Base-by-base conservation (phyloP, 2,888 invertebrate genomes). In the Scaptodrosophila latifasciaeformis region DNA sequence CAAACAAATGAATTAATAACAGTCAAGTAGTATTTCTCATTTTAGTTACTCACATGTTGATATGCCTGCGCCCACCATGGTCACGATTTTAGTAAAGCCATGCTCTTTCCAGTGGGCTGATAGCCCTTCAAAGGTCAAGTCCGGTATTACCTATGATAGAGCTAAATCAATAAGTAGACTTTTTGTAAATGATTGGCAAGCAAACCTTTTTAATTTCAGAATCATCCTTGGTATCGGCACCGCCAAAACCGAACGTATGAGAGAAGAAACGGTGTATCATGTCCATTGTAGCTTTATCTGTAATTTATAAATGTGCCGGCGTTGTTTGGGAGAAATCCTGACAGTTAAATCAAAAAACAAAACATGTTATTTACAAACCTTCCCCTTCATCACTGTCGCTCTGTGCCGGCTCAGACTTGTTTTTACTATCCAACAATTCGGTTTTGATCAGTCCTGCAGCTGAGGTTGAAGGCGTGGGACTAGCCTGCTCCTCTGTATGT, bases 11-110 rank as follows among this genome's bases (percentile, higher is more conserved):
- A 4, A 10, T 13, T 15, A 5, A 6, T 4, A 2, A 59, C 15
- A 12, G 5, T 10, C 17, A 35, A 39, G 37, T 21, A 37, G 31
- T 54, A 55, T 39, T 21, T 49, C 17, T 19, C 19, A 9, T 31
- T 21, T 39, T 37, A 15, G 3, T 13, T 34, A 89, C 91, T 91
- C 89, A 96, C 96, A 93, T 42, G 98, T 99, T 1, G 97, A 97
- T 81, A 99, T 96, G 46, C 98, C 98, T 68, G 98, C 98, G 58
- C 98, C 98, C 57, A 96, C 93, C 91, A 99, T 92, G 0, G 96
- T 96, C 53, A 98, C 92, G 51, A 98, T 91, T 74, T 95, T 96
- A 83, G 92, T 92, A 82, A 94, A 94, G 61, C 91, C 90, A 34
- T 90, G 90, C 55, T 90, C 90, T 69, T 92, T 90, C 64, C 97